These are phyloP conservation scores for Pachliopta kotzebuea DNA, from an alignment of 2,888 invertebrate genomes.

Conservation along the genomic window DNA sequence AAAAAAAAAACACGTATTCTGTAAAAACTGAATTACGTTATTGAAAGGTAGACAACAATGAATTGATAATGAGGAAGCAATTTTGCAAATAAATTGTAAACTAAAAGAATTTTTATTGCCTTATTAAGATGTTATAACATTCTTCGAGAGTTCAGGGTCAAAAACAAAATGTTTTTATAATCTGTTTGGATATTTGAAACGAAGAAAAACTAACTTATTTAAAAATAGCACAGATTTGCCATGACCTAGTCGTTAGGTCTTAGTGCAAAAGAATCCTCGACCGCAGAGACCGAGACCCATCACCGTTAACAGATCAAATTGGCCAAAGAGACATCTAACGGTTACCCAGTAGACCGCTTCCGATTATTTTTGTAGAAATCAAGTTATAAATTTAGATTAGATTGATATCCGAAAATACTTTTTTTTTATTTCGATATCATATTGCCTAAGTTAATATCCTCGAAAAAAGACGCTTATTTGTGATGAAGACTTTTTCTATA, in stretches of 20 bases:
- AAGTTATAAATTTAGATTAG: too few species aligned
- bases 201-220: too few species aligned
- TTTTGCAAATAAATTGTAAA: neutral
- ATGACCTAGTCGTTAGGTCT: neutral
- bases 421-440: too few species aligned
- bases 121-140: too few species aligned
- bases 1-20: neutral
- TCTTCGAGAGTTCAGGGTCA: too few species aligned
- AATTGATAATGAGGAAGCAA: neutral
- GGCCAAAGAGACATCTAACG: neutral
- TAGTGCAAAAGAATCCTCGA: neutral
- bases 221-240: neutral
- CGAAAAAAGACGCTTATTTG: too few species aligned
- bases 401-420: too few species aligned
- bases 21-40: neutral
- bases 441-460: too few species aligned
- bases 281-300: neutral
- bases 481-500: too few species aligned
- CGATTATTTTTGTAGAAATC: neutral
- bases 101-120: too few species aligned
- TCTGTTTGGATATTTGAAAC: too few species aligned
- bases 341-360: neutral
- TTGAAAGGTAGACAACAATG: neutral
- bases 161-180: too few species aligned
- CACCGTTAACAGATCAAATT: neutral